Evolutionary conservation across 2,888 invertebrate species (phyloP).

Genomic region (Drosophila formosana): DNA sequence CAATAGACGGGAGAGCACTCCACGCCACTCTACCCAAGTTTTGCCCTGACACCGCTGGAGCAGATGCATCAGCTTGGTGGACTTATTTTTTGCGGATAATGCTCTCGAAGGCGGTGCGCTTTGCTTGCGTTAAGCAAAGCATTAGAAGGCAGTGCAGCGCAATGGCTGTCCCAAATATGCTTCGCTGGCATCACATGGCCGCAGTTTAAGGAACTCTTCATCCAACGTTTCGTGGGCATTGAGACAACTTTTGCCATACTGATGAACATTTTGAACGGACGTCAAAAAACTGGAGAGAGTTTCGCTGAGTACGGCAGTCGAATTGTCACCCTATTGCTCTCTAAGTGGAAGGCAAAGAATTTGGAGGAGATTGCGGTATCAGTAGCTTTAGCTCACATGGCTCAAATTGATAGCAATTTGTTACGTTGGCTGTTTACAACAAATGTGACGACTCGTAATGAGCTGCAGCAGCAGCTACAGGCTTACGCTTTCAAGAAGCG

Average conservation of each 20-base stretch:
- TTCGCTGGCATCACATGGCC: constrained; percentile 4
- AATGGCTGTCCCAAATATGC: neutral
- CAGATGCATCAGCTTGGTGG: neutral
- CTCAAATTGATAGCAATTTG: constrained; percentile 7
- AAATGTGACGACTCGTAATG: constrained; percentile 13
- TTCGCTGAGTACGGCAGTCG: constrained; percentile 8
- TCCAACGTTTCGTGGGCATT: neutral
- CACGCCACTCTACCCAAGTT: neutral
- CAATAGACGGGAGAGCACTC: constrained; percentile 10
- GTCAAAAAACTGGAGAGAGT: constrained; percentile 8
- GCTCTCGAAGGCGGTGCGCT: constrained; percentile 19
- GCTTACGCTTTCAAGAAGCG: constrained; percentile 21
- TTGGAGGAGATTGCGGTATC: too few relatives aligned
- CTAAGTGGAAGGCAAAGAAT: too few relatives aligned
- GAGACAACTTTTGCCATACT: neutral
- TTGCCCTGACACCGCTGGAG: neutral
- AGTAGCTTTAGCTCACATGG: too few relatives aligned
- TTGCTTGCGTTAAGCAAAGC: constrained; percentile 28
- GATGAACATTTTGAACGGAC: constrained; percentile 14
- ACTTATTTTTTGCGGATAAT: neutral
- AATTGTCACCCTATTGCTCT: too few relatives aligned
- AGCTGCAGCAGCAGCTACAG: constrained; percentile 17
- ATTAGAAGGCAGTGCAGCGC: constrained; percentile 27
- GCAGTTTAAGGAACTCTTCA: constrained; percentile 15
- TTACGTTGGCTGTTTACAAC: constrained; percentile 15